Evolutionary conservation across 2,797 vertebrate species (phyloP), one percentile per base, ranked within the genome.

Genomic region (Crypturellus tataupa): DNA sequence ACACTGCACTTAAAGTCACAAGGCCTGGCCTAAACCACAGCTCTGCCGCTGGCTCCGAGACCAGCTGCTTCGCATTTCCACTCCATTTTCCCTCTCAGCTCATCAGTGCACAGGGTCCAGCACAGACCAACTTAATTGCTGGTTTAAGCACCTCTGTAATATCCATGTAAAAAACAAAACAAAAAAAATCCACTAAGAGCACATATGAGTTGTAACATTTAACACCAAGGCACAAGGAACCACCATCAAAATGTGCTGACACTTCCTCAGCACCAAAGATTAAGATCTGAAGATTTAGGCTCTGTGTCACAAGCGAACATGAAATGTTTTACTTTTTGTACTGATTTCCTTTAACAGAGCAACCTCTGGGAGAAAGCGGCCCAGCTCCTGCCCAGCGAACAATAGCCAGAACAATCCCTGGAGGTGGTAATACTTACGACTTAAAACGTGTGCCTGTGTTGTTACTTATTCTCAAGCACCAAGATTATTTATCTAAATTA

Each of bases 1-100:
- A 53, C 67, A 58, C 10, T 44, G 58, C 51, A 81, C 71, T 76
- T 68, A 42, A 75, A 93, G 80, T 73, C 90, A 67, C 71, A 73
- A 79, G 83, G 83, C 78, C 85, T 87, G 31, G 29, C 10, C 35
- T 29, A 3, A 80, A 80, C 40, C 67, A 37, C 70, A 82, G 69
- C 65, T 83, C 73, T 76, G 71, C 64, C 58, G 76, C 29, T 27
- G 35, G 56, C 62, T 78, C 55, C 46, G 24, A 56, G 16, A 31
- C 21, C 33, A 82, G n/a, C 29, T 68, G 15, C 39, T 67, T 25
- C n/a, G 24, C 3, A 31, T 16, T 62, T 59, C 72, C 76, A 75
- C 23, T 20, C 13, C 84, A 39, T 29, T 82, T 35, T 53, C 15
- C 76, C 40, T 1, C 63, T 19, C 84, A 55, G 68, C 11, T 2